phyloP scores from a whole-genome alignment of 2,113 vertebrate species.

The Podarcis raffonei region DNA sequence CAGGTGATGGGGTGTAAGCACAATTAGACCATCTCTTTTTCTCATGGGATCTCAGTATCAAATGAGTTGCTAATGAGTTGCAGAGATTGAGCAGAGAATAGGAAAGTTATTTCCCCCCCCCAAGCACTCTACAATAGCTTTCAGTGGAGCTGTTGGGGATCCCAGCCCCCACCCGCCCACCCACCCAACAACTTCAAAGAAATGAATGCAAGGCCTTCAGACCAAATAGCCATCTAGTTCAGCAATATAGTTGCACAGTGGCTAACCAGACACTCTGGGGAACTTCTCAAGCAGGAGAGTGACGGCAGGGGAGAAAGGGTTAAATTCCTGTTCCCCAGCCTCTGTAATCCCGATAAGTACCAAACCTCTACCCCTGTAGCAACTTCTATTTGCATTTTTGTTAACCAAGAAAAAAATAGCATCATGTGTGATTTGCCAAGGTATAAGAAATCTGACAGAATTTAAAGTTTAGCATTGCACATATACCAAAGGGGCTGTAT shows the following conservation, averaged over 20 bases:
- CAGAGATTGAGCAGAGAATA: no score
- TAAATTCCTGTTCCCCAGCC: background rate
- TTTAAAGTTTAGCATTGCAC: background rate
- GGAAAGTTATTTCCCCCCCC: no score
- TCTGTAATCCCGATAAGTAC: background rate
- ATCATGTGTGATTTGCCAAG: background rate
- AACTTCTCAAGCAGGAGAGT: no score
- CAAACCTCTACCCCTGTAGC: no score
- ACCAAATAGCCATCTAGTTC: no score
- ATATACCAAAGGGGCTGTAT: background rate
- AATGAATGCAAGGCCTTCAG: background rate
- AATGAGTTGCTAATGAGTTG: background rate
- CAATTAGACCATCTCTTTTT: background rate
- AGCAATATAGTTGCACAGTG: no score
- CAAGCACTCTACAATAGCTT: slow-evolving; percentile 3
- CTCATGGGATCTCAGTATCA: slow-evolving; percentile 14
- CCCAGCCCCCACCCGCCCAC: no score
- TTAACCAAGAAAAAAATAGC: background rate
- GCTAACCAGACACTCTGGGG: no score
- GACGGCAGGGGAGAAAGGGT: background rate
- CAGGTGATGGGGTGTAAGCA: background rate
- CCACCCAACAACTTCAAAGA: background rate
- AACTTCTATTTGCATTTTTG: background rate
- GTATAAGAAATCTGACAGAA: background rate
- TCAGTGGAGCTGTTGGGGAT: slow-evolving; percentile 4